Conservation (phyloP, 2,797 vertebrate genomes). For the Hydrophis major region DNA sequence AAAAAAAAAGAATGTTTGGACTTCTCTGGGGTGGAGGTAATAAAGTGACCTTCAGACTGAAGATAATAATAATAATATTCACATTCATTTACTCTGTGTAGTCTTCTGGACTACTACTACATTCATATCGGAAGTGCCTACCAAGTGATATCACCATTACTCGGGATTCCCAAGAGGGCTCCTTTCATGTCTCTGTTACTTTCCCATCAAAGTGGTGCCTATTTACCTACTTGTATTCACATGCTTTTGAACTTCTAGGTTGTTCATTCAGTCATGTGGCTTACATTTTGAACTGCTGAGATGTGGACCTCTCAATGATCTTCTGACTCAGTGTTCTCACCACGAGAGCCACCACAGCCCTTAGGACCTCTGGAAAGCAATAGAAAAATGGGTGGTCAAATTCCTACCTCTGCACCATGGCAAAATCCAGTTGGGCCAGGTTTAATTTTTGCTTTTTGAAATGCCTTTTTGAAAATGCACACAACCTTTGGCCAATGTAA, state of each 20-base stretch:
- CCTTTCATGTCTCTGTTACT: not conserved
- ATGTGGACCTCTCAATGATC: not conserved
- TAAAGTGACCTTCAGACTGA: not conserved
- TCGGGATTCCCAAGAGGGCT: not conserved
- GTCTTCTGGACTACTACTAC: not conserved
- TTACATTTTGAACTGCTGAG: not conserved
- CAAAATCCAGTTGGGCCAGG: not conserved
- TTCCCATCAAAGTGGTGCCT: not conserved
- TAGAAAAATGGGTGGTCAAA: not conserved
- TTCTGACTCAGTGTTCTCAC: not conserved
- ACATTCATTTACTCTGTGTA: not conserved
- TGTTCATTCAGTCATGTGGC: not conserved
- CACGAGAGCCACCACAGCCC: not conserved
- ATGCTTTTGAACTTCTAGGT: not conserved
- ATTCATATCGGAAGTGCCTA: not conserved
- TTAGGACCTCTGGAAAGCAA: not conserved
- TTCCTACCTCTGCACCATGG: not conserved
- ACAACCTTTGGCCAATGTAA: not conserved
- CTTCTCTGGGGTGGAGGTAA: not conserved
- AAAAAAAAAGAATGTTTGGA: too few species aligned
- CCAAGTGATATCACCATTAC: not conserved
- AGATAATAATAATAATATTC: not conserved
- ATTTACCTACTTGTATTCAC: not conserved
- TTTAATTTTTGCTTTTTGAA: not conserved
- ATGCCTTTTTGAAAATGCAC: not conserved